phyloP scores from a whole-genome alignment of 1,140 invertebrate species.

The Cecropterus lyciades region DNA sequence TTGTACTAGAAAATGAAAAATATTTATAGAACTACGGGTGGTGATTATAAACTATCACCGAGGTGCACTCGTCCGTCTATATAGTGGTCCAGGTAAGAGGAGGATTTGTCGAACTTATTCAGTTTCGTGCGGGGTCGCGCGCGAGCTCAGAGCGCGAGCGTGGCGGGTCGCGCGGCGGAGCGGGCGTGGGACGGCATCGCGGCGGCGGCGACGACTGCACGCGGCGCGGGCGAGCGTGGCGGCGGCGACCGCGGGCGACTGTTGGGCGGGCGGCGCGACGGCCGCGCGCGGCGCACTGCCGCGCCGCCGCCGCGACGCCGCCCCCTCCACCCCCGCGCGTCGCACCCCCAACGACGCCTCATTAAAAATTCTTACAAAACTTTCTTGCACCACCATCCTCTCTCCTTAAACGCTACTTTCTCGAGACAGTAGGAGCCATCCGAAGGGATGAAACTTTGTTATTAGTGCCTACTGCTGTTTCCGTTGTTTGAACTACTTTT shows the following conservation, averaged over 20 bases:
- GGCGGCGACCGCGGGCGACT: constrained; percentile 62
- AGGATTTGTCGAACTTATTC: constrained; percentile 83
- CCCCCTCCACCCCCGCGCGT: constrained; percentile 54
- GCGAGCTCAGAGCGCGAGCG: constrained; percentile 57
- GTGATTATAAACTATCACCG: constrained; percentile 46
- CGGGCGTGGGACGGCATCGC: constrained; percentile 67
- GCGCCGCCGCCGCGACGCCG: constrained; percentile 69
- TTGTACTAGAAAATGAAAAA: constrained; percentile 78
- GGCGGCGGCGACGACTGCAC: constrained; percentile 58
- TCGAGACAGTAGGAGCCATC: constrained; percentile 29
- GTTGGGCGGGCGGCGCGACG: constrained; percentile 54
- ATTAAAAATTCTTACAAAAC: constrained; percentile 75
- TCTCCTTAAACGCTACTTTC: constrained; percentile 53
- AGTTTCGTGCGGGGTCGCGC: constrained; percentile 70
- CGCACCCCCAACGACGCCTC: constrained; percentile 54
- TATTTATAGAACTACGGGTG: constrained; percentile 56
- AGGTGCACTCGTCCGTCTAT: constrained; percentile 69
- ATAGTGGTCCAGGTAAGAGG: constrained; percentile 82
- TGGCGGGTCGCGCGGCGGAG: constrained; percentile 51
- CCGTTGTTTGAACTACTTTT: constrained; percentile 36
- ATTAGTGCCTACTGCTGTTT: constrained; percentile 38
- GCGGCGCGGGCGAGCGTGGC: constrained; percentile 49
- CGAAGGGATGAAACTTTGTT: constrained; percentile 39
- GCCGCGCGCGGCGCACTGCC: constrained; percentile 75
- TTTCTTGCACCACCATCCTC: constrained; percentile 64